Evolutionary conservation across 2,888 invertebrate genomes (phyloP).

Genomic region (Hemicrepidius hirtus): DNA sequence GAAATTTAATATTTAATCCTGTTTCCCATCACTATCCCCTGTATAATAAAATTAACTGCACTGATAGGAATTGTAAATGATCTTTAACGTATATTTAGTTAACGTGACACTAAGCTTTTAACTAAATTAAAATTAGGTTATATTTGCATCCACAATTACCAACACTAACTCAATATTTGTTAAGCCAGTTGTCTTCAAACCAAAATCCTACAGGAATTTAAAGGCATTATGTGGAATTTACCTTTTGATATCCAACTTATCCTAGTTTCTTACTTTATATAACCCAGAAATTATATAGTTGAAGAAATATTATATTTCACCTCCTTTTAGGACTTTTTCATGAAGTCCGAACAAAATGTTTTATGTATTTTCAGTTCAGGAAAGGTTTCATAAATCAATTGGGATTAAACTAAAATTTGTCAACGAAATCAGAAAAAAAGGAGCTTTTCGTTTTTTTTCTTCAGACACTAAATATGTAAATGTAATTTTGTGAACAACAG

Average conservation of each 20-base stretch:
- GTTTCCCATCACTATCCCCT: no score
- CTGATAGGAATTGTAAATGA: conserved; percentile 1
- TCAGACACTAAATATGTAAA: conserved; percentile 18
- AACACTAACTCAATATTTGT: conserved; percentile 8
- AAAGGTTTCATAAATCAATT: not conserved
- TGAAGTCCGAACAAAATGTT: no score
- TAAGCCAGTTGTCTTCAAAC: not conserved
- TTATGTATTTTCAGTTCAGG: no score
- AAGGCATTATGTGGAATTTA: no score
- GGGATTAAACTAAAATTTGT: not conserved
- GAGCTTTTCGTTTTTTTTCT: not conserved
- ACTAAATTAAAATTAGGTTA: conserved; percentile 6
- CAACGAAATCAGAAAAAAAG: not conserved
- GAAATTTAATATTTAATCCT: no score
- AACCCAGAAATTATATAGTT: no score
- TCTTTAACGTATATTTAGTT: conserved; percentile 5
- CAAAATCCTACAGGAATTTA: no score
- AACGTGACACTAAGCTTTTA: not conserved
- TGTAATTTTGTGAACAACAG: conserved; percentile 27
- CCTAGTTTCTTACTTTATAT: no score
- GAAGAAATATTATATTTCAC: no score
- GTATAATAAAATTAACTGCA: no score
- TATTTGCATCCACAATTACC: not conserved
- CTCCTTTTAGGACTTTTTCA: no score
- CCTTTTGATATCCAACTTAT: no score